These are phyloP conservation scores for Boloria euphrosyne DNA, from an alignment of 2,888 invertebrate genomes.

Conservation along the genomic window DNA sequence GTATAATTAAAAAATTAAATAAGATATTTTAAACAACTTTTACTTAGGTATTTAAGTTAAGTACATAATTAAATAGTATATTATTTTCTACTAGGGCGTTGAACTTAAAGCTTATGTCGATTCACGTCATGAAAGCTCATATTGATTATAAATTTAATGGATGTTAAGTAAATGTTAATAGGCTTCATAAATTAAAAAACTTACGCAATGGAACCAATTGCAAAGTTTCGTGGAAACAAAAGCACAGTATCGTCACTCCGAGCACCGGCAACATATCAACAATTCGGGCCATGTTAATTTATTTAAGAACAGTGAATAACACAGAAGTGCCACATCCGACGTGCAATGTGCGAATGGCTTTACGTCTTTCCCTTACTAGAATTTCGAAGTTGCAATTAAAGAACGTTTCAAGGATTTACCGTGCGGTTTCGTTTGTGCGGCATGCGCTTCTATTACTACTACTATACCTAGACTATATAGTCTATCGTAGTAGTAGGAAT, in stretches of 20 bases:
- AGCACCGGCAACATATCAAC: constrained; percentile 41
- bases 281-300: constrained; percentile 26
- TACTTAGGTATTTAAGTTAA: too few species aligned
- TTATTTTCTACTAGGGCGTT: too few species aligned
- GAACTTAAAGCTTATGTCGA: constrained; percentile 4
- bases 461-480: not conserved
- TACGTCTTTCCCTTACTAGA: constrained; percentile 47
- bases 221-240: constrained; percentile 60
- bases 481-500: too few species aligned
- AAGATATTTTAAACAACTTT: too few species aligned
- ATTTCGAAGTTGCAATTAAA: constrained; percentile 66
- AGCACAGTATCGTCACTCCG: constrained; percentile 54
- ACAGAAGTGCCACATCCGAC: constrained; percentile 49
- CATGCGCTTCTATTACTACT: constrained; percentile 16
- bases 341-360: constrained; percentile 57
- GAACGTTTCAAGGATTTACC: constrained; percentile 67
- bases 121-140: not conserved
- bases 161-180: constrained; percentile 1
- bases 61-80: too few species aligned
- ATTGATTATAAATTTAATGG: not conserved
- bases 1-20: too few species aligned
- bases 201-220: constrained; percentile 72
- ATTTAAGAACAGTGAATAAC: constrained; percentile 19
- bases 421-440: constrained; percentile 47
- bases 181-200: constrained; percentile 44